A percentile compares a stretch with the other conserved stretches of the same genome.
These are phyloP conservation scores for Saccostrea glomerata DNA, from an alignment of 1,140 invertebrate species.

Conservation along the genomic window DNA sequence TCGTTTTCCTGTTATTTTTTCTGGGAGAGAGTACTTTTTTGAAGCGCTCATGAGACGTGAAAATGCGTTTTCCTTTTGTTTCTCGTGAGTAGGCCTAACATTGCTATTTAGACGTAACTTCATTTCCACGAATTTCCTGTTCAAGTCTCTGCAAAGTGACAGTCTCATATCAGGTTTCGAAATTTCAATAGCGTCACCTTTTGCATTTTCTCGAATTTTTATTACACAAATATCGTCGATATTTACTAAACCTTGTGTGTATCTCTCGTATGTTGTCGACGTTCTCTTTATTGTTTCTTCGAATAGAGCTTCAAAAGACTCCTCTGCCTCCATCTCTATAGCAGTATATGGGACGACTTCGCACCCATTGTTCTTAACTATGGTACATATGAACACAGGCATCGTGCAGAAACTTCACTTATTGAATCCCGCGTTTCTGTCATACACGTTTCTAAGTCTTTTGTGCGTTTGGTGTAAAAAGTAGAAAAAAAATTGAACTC, in stretches of 20 bases:
- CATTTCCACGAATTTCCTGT: constrained; percentile 6
- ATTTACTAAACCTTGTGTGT: neutral
- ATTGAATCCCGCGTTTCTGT: no score
- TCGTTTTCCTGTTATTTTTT: neutral
- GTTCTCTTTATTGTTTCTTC: neutral
- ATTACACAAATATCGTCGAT: neutral
- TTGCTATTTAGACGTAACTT: neutral
- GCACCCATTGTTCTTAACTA: no score
- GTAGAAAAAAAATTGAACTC: no score
- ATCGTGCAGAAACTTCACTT: no score
- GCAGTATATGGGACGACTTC: neutral
- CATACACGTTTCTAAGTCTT: no score
- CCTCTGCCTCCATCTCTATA: neutral
- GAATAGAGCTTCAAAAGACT: neutral
- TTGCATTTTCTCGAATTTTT: neutral
- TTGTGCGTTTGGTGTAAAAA: no score
- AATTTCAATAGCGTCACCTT: neutral
- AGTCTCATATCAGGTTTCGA: neutral
- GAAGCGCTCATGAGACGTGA: neutral
- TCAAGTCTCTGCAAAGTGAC: no score
- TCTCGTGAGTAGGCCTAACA: neutral
- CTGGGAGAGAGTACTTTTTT: constrained; percentile 25
- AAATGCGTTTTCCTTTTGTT: neutral
- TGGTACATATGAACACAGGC: no score
- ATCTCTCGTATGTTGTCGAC: neutral